Conservation (phyloP, 2,888 invertebrate genomes). For the Tinea trinotella region DNA sequence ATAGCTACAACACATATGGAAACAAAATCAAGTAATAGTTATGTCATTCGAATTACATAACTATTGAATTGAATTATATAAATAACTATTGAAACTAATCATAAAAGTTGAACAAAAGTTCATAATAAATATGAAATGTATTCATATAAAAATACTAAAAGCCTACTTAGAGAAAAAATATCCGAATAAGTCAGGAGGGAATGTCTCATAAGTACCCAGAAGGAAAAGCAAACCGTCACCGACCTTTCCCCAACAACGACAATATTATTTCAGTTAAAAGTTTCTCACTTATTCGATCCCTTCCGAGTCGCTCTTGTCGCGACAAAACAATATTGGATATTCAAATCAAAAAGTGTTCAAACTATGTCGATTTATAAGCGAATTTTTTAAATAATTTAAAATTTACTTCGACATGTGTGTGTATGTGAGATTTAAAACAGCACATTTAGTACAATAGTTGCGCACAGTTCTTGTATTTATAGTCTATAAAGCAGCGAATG, state of each 20-base stretch:
- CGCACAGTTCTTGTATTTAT: neutral
- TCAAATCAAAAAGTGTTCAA: constrained; percentile 34
- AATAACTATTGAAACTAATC: no score
- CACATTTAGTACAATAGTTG: constrained; percentile 5
- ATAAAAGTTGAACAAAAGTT: no score
- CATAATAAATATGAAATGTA: no score
- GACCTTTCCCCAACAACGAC: constrained; percentile 28
- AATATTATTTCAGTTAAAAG: constrained; percentile 61
- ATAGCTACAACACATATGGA: no score
- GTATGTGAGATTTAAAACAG: neutral
- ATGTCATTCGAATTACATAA: no score
- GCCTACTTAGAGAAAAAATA: no score
- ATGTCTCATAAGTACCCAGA: neutral
- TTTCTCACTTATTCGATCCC: constrained; percentile 50
- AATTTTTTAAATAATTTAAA: neutral
- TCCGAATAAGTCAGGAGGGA: neutral
- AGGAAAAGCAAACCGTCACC: constrained; percentile 5
- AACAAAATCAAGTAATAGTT: no score
- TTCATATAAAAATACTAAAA: no score
- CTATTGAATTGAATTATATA: no score
- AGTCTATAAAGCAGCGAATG: neutral
- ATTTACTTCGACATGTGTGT: neutral
- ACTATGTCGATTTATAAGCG: neutral
- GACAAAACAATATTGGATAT: constrained; percentile 31
- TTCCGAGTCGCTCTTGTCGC: constrained; percentile 32